Percentiles rank a stretch among this genome's conserved stretches.
These are phyloP conservation scores for Emmelina monodactyla DNA, from an alignment of 2,888 invertebrate genomes.

Conservation along the genomic window DNA sequence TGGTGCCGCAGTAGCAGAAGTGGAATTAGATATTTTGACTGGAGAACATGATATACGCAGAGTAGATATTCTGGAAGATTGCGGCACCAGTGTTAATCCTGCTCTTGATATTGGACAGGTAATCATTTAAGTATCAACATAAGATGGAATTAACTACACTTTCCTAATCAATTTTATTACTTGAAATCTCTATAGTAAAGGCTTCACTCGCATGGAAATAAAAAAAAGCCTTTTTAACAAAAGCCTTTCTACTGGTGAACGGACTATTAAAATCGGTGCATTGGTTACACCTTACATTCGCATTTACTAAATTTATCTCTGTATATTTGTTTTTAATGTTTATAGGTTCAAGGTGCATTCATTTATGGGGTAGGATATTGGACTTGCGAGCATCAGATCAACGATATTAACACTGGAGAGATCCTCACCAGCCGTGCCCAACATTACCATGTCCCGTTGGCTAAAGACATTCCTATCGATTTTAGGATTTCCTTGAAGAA, in stretches of 20 bases:
- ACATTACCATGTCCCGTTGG: conserved; percentile 78
- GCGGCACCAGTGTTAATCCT: conserved; percentile 69
- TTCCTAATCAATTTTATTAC: no score
- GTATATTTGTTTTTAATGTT: no score
- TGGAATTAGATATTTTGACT: conserved; percentile 75
- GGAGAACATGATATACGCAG: conserved; percentile 68
- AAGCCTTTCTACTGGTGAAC: no score
- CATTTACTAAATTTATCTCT: no score
- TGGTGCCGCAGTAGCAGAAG: conserved; percentile 68
- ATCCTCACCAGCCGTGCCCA: conserved; percentile 79
- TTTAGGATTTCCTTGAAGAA: conserved; percentile 73
- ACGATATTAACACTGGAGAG: conserved; percentile 70
- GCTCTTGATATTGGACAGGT: conserved; percentile 71
- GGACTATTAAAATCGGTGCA: no score
- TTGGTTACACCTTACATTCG: no score
- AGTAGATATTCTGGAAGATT: conserved; percentile 71
- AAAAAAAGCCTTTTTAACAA: no score
- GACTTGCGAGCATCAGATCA: conserved; percentile 75
- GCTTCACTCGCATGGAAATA: no score
- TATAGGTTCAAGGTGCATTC: conserved; percentile 75
- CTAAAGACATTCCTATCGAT: conserved; percentile 79
- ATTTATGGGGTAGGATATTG: conserved; percentile 79
- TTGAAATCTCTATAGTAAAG: no score
- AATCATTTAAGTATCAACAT: conserved; percentile 10
- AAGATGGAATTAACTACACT: no score